Evolutionary conservation across 2,888 invertebrate genomes (phyloP).

Genomic region (Mesoligia furuncula): DNA sequence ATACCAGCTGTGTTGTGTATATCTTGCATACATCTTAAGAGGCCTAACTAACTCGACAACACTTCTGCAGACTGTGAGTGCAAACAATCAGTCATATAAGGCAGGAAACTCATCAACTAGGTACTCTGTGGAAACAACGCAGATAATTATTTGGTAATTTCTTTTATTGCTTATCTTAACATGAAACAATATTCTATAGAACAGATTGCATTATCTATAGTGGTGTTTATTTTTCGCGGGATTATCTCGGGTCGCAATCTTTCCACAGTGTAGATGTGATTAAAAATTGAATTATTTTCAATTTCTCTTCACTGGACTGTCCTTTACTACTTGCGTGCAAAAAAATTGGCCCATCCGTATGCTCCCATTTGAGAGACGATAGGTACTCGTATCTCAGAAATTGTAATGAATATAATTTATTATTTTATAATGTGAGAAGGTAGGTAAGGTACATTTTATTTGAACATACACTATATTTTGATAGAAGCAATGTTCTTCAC

Average conservation of each 20-base stretch:
- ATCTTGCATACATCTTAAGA: background rate
- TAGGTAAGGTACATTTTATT: no score
- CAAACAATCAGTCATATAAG: background rate
- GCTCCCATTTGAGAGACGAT: no score
- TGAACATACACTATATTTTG: no score
- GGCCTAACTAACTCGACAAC: background rate
- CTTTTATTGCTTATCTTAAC: no score
- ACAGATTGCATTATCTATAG: background rate
- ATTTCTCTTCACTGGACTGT: background rate
- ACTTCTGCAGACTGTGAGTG: background rate
- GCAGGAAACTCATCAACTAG: background rate
- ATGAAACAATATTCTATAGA: background rate
- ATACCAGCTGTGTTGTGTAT: background rate
- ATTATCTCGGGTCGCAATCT: conserved; percentile 70
- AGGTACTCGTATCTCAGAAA: no score
- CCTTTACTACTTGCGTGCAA: no score
- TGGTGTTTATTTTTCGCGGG: conserved; percentile 61
- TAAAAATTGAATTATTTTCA: conserved; percentile 69
- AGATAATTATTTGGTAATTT: no score
- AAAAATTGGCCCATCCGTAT: no score
- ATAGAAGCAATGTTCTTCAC: no score
- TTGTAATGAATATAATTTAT: no score
- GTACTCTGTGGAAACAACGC: background rate
- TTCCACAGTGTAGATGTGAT: conserved; percentile 70
- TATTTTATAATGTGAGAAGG: no score